These are phyloP conservation scores for Caenorhabditis sp. DNA, from an alignment of 2,888 invertebrate species.

Conservation along the genomic window DNA sequence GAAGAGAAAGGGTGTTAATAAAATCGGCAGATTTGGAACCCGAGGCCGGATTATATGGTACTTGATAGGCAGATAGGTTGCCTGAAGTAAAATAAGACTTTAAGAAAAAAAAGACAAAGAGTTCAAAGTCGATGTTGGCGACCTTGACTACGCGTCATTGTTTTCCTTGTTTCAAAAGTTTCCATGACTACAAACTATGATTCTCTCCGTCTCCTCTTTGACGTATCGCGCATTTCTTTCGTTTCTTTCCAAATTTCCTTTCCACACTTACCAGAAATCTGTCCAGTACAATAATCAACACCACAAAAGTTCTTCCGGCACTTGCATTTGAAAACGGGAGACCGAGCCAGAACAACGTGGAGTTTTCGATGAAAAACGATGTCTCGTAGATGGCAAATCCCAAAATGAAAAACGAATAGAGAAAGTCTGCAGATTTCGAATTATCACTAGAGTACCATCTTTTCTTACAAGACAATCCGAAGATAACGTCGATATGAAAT, in stretches of 20 bases:
- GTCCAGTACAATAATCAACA: constrained; percentile 39
- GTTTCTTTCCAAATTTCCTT: no score
- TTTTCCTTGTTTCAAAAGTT: no score
- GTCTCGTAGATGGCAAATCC: constrained; percentile 28
- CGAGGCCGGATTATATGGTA: constrained; percentile 30
- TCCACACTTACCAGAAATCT: constrained; percentile 32
- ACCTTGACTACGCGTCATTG: no score
- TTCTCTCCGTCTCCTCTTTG: no score
- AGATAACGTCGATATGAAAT: constrained; percentile 42
- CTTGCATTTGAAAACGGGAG: constrained; percentile 49
- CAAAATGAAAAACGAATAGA: constrained; percentile 50
- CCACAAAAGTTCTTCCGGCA: constrained; percentile 43
- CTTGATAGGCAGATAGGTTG: constrained; percentile 46
- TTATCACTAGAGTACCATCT: neutral
- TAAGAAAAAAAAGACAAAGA: no score
- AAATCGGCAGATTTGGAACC: constrained; percentile 15
- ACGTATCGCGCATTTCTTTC: no score
- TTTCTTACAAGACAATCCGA: constrained; percentile 49
- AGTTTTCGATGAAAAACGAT: constrained; percentile 41
- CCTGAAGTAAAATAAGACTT: constrained; percentile 17
- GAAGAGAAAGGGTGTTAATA: constrained; percentile 20
- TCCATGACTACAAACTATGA: no score
- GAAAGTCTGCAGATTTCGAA: constrained; percentile 20
- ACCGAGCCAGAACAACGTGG: constrained; percentile 37
- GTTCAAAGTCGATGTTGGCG: no score